Base-by-base conservation (phyloP, 2,888 invertebrate species). In the Ochropacha duplaris region DNA sequence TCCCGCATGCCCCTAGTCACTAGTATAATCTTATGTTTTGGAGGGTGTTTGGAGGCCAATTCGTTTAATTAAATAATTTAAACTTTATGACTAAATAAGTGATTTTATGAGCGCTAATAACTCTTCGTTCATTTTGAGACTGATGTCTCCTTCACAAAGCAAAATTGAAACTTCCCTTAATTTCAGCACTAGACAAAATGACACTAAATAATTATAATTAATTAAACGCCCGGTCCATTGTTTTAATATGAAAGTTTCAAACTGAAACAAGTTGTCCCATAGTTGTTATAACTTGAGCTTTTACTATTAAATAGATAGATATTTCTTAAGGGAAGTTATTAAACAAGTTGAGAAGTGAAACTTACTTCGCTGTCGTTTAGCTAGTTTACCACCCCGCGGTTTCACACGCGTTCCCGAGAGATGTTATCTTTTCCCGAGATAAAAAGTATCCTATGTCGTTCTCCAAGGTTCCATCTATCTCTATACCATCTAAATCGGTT, bases 301-400 rank as follows among this genome's bases (percentile, higher is more conserved):
- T 74, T 74, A 62, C 76, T 73, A 71, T 74, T 80, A 79, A 78
- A 79, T 78, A 79, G 78, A 79, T 78, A 81, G 77, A 79, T 76
- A 63, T 76, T 78, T 72, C 72, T 65, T 66, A 78, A 71, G 74
- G 73, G 70, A 78, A 75, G 68, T 69, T 78, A 72, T 81, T 74
- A 71, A 76, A 68, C 66, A 78, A 76, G 69, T 78, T 76, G 58
- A 64, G 67, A 67, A 62, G 65, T 65, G 64, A 58, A 69, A 71
- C 57, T 60, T 66, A 64, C 62, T 60, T 67, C 59, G 44, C 31
- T 19, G 28, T 16, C 28, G n/a, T 57, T n/a, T n/a, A n/a, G 61
- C 60, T 55, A 51, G 66, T 60, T 65, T 60, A 58, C 60, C 57
- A 57, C 56, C 28, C n/a, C n/a, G n/a, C n/a, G n/a, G n/a, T n/a